A percentile compares a stretch with the other conserved stretches of the same genome.
Evolutionary conservation across 2,797 vertebrate genomes (phyloP).

Genomic region (Podarcis siculus): DNA sequence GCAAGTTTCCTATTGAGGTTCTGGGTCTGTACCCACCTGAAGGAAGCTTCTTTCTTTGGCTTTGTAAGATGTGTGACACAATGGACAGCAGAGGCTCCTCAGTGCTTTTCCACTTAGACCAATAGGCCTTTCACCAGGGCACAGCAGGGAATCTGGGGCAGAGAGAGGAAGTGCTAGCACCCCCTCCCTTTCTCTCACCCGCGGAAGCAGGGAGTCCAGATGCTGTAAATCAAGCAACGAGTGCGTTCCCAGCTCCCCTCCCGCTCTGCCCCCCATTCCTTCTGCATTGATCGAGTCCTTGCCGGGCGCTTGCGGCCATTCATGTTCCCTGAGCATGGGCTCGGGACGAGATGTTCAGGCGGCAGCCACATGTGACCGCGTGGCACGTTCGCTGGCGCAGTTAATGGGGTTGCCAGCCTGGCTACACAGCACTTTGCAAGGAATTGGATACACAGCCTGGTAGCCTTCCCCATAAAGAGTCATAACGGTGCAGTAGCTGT

Average conservation of each 20-base stretch:
- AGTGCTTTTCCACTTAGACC: neutral
- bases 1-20: neutral
- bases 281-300: slow-evolving; percentile 15
- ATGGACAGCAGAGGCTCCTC: neutral
- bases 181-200: slow-evolving; percentile 30
- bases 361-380: slow-evolving; percentile 21
- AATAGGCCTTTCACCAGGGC: slow-evolving; percentile 6
- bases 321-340: slow-evolving; percentile 9
- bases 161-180: slow-evolving; percentile 29
- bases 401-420: slow-evolving; percentile 13
- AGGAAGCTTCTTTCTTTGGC: slow-evolving; percentile 10
- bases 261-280: slow-evolving; percentile 12
- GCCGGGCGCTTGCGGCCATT: slow-evolving; percentile 25
- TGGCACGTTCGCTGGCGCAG: slow-evolving; percentile 9
- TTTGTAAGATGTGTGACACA: neutral
- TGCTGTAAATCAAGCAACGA: slow-evolving; percentile 42
- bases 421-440: neutral
- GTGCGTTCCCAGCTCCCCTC: slow-evolving; percentile 5
- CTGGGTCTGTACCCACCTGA: neutral
- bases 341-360: slow-evolving; percentile 39
- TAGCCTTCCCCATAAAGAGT: neutral
- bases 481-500: neutral
- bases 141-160: slow-evolving; percentile 37
- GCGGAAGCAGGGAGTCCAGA: slow-evolving; percentile 32
- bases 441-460: neutral